A percentile compares a stretch with the other conserved stretches of the same genome.
Evolutionary conservation across 2,797 vertebrate species (phyloP).

Genomic region (Tarsius wallacei): DNA sequence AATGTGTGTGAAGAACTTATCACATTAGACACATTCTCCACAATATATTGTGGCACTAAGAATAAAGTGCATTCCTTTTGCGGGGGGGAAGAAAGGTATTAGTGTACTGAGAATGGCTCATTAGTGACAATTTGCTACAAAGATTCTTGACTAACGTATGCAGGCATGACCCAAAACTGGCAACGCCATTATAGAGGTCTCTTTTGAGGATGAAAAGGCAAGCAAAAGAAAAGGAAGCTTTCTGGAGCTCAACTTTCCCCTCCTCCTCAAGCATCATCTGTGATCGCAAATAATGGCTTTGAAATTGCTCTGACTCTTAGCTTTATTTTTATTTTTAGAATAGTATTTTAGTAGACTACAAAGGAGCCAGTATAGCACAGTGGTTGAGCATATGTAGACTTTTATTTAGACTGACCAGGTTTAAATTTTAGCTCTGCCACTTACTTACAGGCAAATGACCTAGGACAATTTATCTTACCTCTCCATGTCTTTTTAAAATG

Average conservation of each 20-base stretch:
- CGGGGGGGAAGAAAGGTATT: neutral
- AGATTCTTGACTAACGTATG: neutral
- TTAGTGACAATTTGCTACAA: neutral
- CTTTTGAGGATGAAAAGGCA: neutral
- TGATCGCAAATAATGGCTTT: slow-evolving; percentile 25
- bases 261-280: neutral
- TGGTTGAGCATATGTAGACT: neutral
- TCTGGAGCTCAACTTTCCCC: neutral
- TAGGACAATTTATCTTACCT: neutral
- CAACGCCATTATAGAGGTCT: neutral
- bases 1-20: neutral
- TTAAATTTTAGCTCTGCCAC: slow-evolving; percentile 35
- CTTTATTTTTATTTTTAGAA: slow-evolving; percentile 45
- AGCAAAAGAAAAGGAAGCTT: neutral
- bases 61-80: slow-evolving; percentile 35
- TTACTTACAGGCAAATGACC: neutral
- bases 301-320: slow-evolving; percentile 11
- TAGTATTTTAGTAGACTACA: neutral
- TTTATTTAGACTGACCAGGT: neutral
- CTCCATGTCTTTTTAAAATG: slow-evolving; percentile 3
- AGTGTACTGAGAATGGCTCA: neutral
- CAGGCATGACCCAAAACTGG: neutral
- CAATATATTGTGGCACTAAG: neutral
- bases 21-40: neutral
- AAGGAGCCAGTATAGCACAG: neutral